These are phyloP conservation scores for Masnerella sp. DNA, from an alignment of 2,888 invertebrate species.

Conservation along the genomic window DNA sequence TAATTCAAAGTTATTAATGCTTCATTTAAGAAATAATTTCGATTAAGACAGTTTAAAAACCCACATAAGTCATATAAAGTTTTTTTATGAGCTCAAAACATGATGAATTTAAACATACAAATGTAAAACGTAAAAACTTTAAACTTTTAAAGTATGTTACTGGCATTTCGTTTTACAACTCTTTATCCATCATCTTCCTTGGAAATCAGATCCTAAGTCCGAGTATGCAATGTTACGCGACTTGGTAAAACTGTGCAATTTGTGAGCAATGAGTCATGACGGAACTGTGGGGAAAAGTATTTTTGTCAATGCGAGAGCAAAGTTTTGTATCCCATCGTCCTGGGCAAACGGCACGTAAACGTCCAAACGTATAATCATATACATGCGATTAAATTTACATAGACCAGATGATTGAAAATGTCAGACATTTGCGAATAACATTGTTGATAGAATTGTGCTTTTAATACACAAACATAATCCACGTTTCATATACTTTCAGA, in stretches of 20 bases:
- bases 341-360: constrained; percentile 33
- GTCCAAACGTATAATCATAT: constrained; percentile 28
- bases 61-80: no score
- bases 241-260: constrained; percentile 28
- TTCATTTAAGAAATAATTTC: no score
- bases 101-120: no score
- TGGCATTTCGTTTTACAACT: constrained; percentile 9
- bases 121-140: background rate
- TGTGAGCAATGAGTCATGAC: constrained; percentile 32
- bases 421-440: constrained; percentile 31
- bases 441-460: constrained; percentile 25
- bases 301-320: constrained; percentile 22
- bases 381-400: constrained; percentile 20
- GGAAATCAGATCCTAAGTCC: constrained; percentile 22
- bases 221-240: constrained; percentile 17
- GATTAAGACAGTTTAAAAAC: no score
- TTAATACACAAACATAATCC: constrained; percentile 17
- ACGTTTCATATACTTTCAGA: constrained; percentile 3
- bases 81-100: no score
- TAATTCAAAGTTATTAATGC: no score
- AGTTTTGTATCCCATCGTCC: constrained; percentile 41
- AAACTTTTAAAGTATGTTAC: constrained; percentile 30
- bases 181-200: constrained; percentile 25
- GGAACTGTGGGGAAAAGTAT: constrained; percentile 29
- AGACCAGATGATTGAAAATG: constrained; percentile 29